Evolutionary conservation across 2,113 vertebrate genomes (phyloP), one percentile per base, ranked within the genome.

Genomic region (Alectura lathami): DNA sequence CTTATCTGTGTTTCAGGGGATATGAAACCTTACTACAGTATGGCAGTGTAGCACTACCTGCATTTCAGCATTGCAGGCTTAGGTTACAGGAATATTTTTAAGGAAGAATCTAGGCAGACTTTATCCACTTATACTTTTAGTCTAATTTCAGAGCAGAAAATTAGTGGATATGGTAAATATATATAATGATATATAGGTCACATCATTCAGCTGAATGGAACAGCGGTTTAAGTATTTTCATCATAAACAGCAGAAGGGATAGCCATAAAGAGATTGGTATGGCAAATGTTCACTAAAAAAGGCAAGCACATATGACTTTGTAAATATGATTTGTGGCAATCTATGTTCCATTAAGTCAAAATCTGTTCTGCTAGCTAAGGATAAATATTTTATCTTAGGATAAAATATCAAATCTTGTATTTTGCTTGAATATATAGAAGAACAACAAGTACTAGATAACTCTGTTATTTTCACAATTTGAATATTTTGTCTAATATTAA

Each of bases 1-100:
- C 13, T 51, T 70, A 51, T n/a, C 5, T 26, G 5, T 21, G 4
- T 57, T 84, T 78, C 66, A 3, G 3, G 4, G 17, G 9, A 81
- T 21, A 56, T 0, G 0, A 59, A 68, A 63, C 34, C 54, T 64
- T 24, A 38, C 2, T 42, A 13, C 32, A n/a, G 3, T 11, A 30
- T 53, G 11, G 17, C 7, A 51, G 5, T 11, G 24, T n/a, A 62
- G 7, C 3, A 8, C 36, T 3, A 24, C 17, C 3, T 73, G 45
- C 0, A 3, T 86, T 78, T 82, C 26, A 72, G 4, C 23, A 63
- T 1, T 24, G 16, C 6, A 67, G 36, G 26, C 3, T 27, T 5
- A 17, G 18, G 29, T 82, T 84, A 26, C 29, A 13, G 47, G 3
- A 54, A 57, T 22, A 6, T 62, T 56, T 14, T 78, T 54, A 59